Evolutionary conservation across 2,113 vertebrate species (phyloP).

Genomic region (Sitta europaea): DNA sequence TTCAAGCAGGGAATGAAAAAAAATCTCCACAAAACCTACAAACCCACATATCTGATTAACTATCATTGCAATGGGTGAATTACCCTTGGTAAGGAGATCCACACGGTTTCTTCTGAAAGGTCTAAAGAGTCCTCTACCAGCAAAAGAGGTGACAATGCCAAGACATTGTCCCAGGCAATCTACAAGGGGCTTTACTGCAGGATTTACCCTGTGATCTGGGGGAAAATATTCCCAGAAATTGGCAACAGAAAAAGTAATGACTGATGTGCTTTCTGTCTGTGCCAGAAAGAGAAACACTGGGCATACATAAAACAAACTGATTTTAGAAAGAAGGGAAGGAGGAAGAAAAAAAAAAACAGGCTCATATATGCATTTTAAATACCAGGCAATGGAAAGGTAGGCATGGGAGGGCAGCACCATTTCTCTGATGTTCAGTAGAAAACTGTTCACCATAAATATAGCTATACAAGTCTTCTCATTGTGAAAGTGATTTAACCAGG

Average conservation of each 20-base stretch:
- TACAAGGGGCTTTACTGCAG: not conserved
- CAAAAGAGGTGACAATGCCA: not conserved
- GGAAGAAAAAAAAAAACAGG: not conserved
- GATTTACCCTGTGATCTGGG: not conserved
- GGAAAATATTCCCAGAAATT: not conserved
- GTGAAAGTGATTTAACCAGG: not conserved
- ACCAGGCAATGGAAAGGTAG: not conserved
- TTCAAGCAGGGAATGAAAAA: not conserved
- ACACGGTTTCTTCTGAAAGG: not conserved
- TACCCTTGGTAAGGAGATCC: not conserved
- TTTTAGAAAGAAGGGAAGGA: not conserved
- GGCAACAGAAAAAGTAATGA: not conserved
- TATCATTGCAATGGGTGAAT: not conserved
- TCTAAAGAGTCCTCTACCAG: not conserved
- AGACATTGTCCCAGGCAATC: fast-evolving
- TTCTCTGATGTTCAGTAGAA: not conserved
- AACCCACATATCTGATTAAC: not conserved
- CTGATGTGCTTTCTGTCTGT: not conserved
- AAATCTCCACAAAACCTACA: not conserved
- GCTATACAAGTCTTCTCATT: not conserved
- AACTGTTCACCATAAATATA: not conserved
- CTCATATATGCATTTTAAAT: fast-evolving
- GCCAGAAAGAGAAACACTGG: not conserved
- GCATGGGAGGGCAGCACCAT: fast-evolving
- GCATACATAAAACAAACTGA: not conserved